phyloP scores from a whole-genome alignment of 2,113 vertebrate genomes.

The Vulpes lagopus region DNA sequence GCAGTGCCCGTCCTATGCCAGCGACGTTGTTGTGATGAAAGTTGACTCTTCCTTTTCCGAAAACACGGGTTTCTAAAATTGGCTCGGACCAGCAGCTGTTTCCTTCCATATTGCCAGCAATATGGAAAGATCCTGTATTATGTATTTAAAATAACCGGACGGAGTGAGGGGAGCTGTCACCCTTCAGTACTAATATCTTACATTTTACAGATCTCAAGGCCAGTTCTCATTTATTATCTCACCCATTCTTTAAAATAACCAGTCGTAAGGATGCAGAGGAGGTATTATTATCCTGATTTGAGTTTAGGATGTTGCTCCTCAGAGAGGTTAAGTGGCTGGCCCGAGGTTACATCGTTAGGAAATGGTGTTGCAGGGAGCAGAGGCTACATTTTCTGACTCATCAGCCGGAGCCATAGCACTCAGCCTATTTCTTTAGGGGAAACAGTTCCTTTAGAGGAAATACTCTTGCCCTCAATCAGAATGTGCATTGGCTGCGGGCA shows the following conservation, averaged over 20 bases:
- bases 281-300: not conserved
- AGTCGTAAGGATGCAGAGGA: not conserved
- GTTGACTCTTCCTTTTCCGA: not conserved
- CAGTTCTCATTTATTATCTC: not conserved
- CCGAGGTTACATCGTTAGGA: not conserved
- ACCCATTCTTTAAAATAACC: not conserved
- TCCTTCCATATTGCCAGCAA: not conserved
- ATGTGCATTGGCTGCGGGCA: not conserved
- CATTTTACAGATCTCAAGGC: not conserved
- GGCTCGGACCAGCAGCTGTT: constrained; percentile 1
- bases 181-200: not conserved
- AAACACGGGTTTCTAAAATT: constrained; percentile 55
- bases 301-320: constrained; percentile 52
- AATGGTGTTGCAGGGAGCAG: not conserved
- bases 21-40: not conserved
- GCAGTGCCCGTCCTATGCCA: not conserved
- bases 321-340: constrained; percentile 58
- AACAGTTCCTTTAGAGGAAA: not conserved
- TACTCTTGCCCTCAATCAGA: not conserved
- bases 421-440: not conserved
- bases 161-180: not conserved
- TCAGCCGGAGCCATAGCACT: too few relatives aligned
- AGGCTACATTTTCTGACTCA: not conserved
- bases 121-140: not conserved
- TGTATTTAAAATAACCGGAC: not conserved